Base-by-base conservation (phyloP, 2,113 vertebrate genomes). In the Podarcis muralis region DNA sequence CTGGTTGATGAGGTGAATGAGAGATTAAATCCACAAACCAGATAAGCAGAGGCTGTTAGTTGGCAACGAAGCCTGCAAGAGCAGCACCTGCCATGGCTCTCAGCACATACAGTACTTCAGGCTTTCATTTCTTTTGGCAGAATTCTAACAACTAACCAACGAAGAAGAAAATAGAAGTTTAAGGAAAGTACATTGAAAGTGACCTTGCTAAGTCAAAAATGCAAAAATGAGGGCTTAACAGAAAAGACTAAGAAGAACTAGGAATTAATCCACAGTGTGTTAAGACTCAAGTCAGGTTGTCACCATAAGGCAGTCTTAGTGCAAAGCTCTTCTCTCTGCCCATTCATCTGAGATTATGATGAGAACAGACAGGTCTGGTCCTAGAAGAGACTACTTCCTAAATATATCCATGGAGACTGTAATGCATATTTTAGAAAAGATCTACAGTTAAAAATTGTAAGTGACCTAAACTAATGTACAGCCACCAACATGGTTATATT, bases 261-360 rank as follows among this genome's bases (percentile, higher is more conserved):
- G 87, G 59, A 79, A 80, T 86, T 43, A 82, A 92, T 87, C 85
- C 89, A 81, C 66, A 81, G 75, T 91, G 30, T 86, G 8, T 78
- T 81, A 80, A 25, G 91, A 88, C 87, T 83, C 79, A 78, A 59
- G 66, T 78, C 57, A 72, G 1, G 40, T 87, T 92, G 88, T 93
- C 72, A 3, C 81, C 81, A 32, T 95, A 96, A 96, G 93, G 92
- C 94, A 96, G 89, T 88, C 0, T 92, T 89, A 90, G 92, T 85
- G 87, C 87, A 90, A 82, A 83, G 32, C 25, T 71, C n/a, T 27
- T 43, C n/a, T 85, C 74, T 83, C 65, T 32, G n/a, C 27, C 78
- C 48, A 40, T 77, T 83, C 76, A 89, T 85, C 86, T 83, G 91
- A 94, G 88, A 88, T 76, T 85, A 84, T 86, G 84, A 90, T 88